Conservation (phyloP, 53 echinoderm and acorn worm genomes). For the Paracentrotus lividus region DNA sequence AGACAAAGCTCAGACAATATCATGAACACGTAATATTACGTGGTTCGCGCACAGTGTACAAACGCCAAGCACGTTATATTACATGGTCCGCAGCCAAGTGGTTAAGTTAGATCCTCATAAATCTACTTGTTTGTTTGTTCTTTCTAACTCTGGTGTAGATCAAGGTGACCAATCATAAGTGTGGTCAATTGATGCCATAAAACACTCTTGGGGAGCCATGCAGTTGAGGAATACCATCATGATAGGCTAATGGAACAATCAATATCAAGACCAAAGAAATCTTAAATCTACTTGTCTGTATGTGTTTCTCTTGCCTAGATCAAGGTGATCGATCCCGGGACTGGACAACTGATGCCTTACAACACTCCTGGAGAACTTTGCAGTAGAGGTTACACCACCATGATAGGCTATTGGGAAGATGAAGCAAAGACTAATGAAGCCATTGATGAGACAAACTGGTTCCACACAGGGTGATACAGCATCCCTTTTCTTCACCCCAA, state of each 20-base stretch:
- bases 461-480: slow-evolving; percentile 87
- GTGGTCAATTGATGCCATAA: slow-evolving; percentile 72
- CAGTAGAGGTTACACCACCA: slow-evolving; percentile 87
- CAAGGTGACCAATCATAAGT: slow-evolving; percentile 80
- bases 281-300: not conserved
- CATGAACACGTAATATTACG: no score
- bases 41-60: no score
- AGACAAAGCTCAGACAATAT: no score
- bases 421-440: slow-evolving; percentile 81
- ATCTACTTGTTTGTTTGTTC: no score
- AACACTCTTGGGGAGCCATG: slow-evolving; percentile 85
- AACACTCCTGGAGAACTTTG: slow-evolving; percentile 87
- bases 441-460: slow-evolving; percentile 83
- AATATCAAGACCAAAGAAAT: no score
- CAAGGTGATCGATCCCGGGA: slow-evolving; percentile 82
- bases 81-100: no score
- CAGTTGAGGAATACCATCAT: slow-evolving; percentile 88
- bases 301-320: slow-evolving; percentile 66
- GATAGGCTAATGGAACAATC: slow-evolving; percentile 90
- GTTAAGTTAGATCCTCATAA: no score
- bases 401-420: slow-evolving; percentile 93
- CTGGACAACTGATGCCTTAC: slow-evolving; percentile 73
- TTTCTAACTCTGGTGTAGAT: no score
- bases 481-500: no score
- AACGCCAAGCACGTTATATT: no score